Conservation (phyloP, 1,140 invertebrate genomes). For the Zaprionus africanus region DNA sequence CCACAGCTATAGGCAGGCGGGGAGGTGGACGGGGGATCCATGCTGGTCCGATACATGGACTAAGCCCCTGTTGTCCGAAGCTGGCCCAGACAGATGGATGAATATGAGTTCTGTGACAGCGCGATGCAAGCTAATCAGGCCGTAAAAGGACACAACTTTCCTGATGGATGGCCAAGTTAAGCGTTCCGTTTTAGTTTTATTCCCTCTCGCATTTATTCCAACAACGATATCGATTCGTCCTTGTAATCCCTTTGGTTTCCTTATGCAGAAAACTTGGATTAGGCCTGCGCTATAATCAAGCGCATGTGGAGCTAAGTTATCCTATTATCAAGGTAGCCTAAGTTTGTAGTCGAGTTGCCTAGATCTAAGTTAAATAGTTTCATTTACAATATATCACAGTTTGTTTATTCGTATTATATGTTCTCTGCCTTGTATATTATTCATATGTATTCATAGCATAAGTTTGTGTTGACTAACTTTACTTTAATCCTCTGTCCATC, state of each 20-base stretch:
- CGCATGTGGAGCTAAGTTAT: neutral
- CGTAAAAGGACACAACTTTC: slow-evolving; percentile 30
- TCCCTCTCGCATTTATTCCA: neutral
- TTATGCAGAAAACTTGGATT: neutral
- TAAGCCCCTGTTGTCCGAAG: slow-evolving; percentile 41
- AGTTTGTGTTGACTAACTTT: too few relatives aligned
- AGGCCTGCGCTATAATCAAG: neutral
- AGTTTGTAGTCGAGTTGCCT: neutral
- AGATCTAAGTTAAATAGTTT: neutral
- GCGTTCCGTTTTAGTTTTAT: slow-evolving; percentile 17
- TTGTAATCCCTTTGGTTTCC: neutral
- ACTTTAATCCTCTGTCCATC: neutral
- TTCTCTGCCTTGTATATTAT: neutral
- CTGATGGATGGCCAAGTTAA: slow-evolving; percentile 41
- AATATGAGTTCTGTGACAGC: slow-evolving; percentile 50
- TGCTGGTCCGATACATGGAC: slow-evolving; percentile 20
- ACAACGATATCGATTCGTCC: neutral
- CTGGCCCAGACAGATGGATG: slow-evolving; percentile 47
- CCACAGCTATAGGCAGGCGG: neutral
- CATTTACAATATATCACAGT: neutral
- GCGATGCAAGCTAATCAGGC: slow-evolving; percentile 47
- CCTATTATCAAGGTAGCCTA: too few relatives aligned
- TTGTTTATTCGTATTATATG: neutral
- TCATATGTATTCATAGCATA: neutral
- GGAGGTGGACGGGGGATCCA: too few relatives aligned